A percentile compares a stretch with the other conserved stretches of the same genome.
phyloP scores from a whole-genome alignment of 2,888 invertebrate species.

The Exephanes ischioxanthus region DNA sequence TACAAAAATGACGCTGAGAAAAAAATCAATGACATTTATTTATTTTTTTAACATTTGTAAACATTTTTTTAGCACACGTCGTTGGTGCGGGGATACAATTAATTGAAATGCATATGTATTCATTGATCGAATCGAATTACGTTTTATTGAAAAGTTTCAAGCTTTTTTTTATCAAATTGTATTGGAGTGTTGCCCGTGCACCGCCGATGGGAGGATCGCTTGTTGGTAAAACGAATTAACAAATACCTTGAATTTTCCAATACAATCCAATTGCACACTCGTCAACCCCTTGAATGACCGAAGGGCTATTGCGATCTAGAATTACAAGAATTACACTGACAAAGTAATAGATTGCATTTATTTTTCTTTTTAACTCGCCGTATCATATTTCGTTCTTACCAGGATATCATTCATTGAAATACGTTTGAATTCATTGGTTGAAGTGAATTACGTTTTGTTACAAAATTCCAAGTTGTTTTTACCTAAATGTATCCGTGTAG shows the following conservation, averaged over 20 bases:
- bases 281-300: neutral
- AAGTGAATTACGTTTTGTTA: neutral
- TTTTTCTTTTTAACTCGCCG: neutral
- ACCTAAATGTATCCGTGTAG: neutral
- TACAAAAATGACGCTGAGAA: neutral
- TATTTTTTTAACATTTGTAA: neutral
- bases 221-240: conserved; percentile 33
- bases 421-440: neutral
- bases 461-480: neutral
- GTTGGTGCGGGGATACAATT: neutral
- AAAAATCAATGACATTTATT: neutral
- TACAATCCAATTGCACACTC: neutral
- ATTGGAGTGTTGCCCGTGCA: neutral
- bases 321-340: neutral
- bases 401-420: neutral
- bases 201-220: conserved; percentile 10
- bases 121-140: neutral
- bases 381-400: neutral
- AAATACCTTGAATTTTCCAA: neutral
- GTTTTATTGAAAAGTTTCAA: neutral
- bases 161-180: neutral
- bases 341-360: neutral
- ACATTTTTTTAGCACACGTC: neutral
- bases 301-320: neutral
- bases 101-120: neutral